These are phyloP conservation scores for Oreochromis spilurus DNA, from an alignment of 2,113 vertebrate species.

Conservation along the genomic window DNA sequence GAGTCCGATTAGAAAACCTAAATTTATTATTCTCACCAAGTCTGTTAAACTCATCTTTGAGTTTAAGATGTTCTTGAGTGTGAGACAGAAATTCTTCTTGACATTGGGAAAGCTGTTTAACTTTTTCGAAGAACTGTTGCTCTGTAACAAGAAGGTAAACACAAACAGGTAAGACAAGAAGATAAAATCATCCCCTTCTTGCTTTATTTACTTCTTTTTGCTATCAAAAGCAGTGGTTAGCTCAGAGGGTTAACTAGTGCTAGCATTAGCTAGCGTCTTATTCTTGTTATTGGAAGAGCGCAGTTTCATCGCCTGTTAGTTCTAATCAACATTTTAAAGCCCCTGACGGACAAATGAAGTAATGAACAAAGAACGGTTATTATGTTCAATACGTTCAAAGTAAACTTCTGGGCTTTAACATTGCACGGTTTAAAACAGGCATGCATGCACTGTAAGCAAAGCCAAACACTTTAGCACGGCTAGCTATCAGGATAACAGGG, in stretches of 20 bases:
- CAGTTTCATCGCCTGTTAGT: neutral
- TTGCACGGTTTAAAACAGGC: neutral
- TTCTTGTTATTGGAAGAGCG: too few species aligned
- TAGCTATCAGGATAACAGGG: neutral
- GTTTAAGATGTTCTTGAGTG: conserved; percentile 81
- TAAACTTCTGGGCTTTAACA: neutral
- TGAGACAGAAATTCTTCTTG: conserved; percentile 84
- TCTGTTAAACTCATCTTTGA: conserved; percentile 79
- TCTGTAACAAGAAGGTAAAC: conserved; percentile 67
- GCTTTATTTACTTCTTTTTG: neutral
- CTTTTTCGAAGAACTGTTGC: conserved; percentile 93
- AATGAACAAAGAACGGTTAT: fast-evolving
- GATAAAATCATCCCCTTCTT: fast-evolving
- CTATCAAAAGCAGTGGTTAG: neutral
- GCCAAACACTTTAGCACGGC: neutral
- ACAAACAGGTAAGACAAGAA: neutral
- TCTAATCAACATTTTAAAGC: neutral
- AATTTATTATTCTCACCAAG: conserved; percentile 73
- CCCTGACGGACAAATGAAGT: neutral
- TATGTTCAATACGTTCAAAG: neutral
- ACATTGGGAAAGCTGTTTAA: conserved; percentile 84
- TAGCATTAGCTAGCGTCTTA: neutral
- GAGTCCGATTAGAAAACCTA: neutral
- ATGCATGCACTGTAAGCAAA: neutral
- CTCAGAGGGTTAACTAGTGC: neutral